These are phyloP conservation scores for Caerostris extrusa DNA, from an alignment of 1,140 invertebrate species.

Conservation along the genomic window DNA sequence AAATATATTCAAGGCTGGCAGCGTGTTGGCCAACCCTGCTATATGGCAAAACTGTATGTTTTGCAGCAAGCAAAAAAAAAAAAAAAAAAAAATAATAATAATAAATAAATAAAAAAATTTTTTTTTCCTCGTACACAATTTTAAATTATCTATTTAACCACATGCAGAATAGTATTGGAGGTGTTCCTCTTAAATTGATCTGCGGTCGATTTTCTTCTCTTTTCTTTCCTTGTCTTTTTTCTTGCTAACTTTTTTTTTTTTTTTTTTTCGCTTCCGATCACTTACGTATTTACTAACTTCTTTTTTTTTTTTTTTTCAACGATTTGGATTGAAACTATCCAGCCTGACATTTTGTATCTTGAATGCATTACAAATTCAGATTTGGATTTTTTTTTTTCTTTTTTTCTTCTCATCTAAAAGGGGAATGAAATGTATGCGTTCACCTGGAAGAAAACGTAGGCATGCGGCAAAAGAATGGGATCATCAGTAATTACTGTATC, in stretches of 20 bases:
- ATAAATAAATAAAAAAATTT: no score
- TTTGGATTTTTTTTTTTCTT: not conserved
- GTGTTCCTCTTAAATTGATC: not conserved
- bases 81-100: no score
- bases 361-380: slow-evolving; percentile 55
- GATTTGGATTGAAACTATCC: not conserved
- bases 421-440: slow-evolving; percentile 42
- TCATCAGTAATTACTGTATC: slow-evolving; percentile 68
- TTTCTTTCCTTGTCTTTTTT: not conserved
- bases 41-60: not conserved
- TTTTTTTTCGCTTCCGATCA: not conserved
- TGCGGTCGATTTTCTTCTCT: not conserved
- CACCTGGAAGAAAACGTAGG: slow-evolving; percentile 53
- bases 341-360: slow-evolving; percentile 30
- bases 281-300: not conserved
- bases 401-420: not conserved
- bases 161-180: not conserved
- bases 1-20: no score
- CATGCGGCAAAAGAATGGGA: slow-evolving; percentile 62
- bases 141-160: not conserved
- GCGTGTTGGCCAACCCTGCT: no score
- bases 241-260: not conserved
- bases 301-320: not conserved
- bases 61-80: not conserved
- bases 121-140: not conserved